A percentile compares a stretch with the other conserved stretches of the same genome.
Evolutionary conservation across 2,888 invertebrate genomes (phyloP).

Genomic region (Sepiola atlantica): DNA sequence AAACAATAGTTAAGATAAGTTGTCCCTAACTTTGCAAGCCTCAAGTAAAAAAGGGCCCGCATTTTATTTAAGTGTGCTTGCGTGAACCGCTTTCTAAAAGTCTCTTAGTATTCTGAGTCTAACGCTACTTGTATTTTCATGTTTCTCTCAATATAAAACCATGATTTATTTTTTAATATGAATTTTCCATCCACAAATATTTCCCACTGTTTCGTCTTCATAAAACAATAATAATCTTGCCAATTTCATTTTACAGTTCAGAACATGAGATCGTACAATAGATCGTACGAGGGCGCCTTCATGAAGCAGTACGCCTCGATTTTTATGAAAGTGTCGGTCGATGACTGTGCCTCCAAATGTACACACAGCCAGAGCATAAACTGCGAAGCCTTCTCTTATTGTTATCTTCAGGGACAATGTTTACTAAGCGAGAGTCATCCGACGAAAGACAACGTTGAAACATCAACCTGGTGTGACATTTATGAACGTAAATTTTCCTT

Average conservation of each 20-base stretch:
- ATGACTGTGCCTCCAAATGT: slow-evolving; percentile 65
- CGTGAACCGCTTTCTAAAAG: no score
- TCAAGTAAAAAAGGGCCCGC: no score
- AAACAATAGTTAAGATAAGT: no score
- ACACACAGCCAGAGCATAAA: slow-evolving; percentile 57
- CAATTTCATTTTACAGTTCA: neutral
- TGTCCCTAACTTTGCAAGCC: no score
- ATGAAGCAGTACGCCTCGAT: neutral
- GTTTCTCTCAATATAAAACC: neutral
- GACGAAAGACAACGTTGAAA: slow-evolving; percentile 55
- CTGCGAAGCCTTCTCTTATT: slow-evolving; percentile 66
- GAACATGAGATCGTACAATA: neutral
- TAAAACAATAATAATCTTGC: neutral
- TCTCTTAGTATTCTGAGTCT: neutral
- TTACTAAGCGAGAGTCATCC: slow-evolving; percentile 59
- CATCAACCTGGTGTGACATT: slow-evolving; percentile 59
- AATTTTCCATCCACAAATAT: neutral
- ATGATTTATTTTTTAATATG: no score
- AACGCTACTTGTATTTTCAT: neutral
- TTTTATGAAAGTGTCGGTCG: slow-evolving; percentile 55
- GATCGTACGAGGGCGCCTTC: neutral
- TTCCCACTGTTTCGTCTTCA: neutral
- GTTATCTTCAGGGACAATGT: slow-evolving; percentile 63
- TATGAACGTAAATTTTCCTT: slow-evolving; percentile 59
- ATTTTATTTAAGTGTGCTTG: no score